Evolutionary conservation across 1,140 invertebrate species (phyloP).

Genomic region (Delia radicum): DNA sequence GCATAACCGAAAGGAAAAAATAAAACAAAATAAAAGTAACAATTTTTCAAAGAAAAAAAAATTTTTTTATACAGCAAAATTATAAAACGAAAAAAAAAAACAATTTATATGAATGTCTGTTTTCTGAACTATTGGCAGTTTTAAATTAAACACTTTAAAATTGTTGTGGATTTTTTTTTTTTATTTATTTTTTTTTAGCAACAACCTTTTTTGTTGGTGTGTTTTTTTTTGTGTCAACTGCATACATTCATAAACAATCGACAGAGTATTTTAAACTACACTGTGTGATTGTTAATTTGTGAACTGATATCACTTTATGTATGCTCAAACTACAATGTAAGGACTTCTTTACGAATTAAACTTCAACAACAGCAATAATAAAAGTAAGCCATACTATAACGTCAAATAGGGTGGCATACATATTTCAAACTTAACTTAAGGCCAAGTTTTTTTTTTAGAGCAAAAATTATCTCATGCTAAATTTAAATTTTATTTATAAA

Average conservation of each 20-base stretch:
- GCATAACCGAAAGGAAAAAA: too few relatives aligned
- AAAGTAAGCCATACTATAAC: background rate
- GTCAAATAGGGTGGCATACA: background rate
- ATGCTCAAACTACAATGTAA: background rate
- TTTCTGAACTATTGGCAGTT: slow-evolving; percentile 11
- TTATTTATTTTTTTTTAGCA: background rate
- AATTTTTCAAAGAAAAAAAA: background rate
- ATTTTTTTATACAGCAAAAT: background rate
- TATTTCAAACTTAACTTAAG: too few relatives aligned
- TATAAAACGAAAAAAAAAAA: background rate
- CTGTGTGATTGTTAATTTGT: slow-evolving; percentile 53
- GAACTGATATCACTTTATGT: slow-evolving; percentile 47
- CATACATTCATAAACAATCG: slow-evolving; percentile 46
- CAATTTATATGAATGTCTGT: slow-evolving; percentile 3
- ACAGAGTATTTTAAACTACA: slow-evolving; percentile 38
- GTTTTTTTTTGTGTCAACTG: background rate
- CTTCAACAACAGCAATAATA: background rate
- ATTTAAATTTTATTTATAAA: too few relatives aligned
- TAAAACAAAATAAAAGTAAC: background rate
- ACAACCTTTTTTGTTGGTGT: background rate
- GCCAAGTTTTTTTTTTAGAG: too few relatives aligned
- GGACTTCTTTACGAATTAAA: background rate
- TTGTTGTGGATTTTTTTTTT: too few relatives aligned
- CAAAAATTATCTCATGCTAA: too few relatives aligned
- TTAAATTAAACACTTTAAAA: slow-evolving; percentile 21